Conservation (phyloP, 2,113 vertebrate genomes). For the Sisor rabdophorus region DNA sequence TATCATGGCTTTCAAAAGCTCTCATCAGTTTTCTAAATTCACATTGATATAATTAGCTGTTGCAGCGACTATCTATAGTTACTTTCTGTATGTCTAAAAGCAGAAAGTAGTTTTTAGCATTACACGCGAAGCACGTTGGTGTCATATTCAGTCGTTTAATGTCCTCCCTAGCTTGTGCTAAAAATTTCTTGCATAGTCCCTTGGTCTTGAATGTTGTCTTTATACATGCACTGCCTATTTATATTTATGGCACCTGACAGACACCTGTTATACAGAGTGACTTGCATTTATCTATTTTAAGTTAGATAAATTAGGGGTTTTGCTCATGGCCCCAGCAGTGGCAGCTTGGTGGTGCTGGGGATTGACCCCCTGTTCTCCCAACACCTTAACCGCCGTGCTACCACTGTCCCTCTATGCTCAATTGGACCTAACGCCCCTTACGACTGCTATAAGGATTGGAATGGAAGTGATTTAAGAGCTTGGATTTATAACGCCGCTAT, state of each 20-base stretch:
- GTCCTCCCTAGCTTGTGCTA: not conserved
- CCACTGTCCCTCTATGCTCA: not conserved
- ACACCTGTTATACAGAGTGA: no score
- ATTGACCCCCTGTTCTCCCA: no score
- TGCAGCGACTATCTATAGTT: not conserved
- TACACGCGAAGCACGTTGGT: not conserved
- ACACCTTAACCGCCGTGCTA: no score
- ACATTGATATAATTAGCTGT: not conserved
- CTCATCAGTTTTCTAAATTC: not conserved
- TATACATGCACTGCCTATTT: not conserved
- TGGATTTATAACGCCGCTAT: constrained; percentile 59
- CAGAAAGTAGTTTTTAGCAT: not conserved
- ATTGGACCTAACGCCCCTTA: constrained; percentile 21
- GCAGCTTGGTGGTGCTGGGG: no score
- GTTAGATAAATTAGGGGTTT: no score
- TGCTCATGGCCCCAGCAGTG: no score
- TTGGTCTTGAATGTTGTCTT: not conserved
- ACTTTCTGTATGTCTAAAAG: not conserved
- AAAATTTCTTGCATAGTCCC: not conserved
- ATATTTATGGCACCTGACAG: no score
- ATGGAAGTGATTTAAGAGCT: constrained; percentile 60
- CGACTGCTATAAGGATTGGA: constrained; percentile 26
- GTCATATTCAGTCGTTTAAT: not conserved
- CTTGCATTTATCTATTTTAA: no score
- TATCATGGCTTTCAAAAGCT: not conserved